phyloP scores from a whole-genome alignment of 2,797 vertebrate genomes.

The Muraenolepis orangiensis region DNA sequence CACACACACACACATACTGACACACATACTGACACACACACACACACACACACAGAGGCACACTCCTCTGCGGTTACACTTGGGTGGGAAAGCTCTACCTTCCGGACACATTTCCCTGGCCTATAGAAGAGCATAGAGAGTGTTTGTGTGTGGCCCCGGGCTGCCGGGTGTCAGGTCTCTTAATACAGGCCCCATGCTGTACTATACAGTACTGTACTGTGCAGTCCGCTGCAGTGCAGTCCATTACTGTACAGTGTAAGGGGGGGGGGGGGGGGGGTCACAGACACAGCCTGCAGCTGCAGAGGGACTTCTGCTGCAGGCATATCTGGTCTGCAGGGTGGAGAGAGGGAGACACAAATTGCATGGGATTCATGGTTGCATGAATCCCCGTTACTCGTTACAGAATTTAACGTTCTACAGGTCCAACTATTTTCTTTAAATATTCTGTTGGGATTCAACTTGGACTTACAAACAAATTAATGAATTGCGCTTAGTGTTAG shows the following conservation, averaged over 20 bases:
- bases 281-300: neutral
- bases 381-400: too few species aligned
- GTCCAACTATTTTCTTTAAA: neutral
- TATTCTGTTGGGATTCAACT: neutral
- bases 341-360: too few species aligned
- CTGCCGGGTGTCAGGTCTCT: constrained; percentile 14
- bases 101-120: constrained; percentile 12
- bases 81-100: constrained; percentile 55
- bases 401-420: neutral
- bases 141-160: constrained; percentile 33
- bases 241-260: too few species aligned
- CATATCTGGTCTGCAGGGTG: too few species aligned
- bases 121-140: constrained; percentile 23
- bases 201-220: neutral
- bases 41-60: constrained; percentile 3
- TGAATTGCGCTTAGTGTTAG: neutral
- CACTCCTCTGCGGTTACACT: constrained; percentile 40
- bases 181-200: constrained; percentile 18
- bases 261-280: too few species aligned
- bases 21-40: neutral
- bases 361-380: too few species aligned
- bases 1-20: neutral
- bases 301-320: neutral
- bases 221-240: neutral
- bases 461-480: neutral